These are phyloP conservation scores for Polydrusus pterygomalis DNA, from an alignment of 2,888 invertebrate genomes.

Conservation along the genomic window DNA sequence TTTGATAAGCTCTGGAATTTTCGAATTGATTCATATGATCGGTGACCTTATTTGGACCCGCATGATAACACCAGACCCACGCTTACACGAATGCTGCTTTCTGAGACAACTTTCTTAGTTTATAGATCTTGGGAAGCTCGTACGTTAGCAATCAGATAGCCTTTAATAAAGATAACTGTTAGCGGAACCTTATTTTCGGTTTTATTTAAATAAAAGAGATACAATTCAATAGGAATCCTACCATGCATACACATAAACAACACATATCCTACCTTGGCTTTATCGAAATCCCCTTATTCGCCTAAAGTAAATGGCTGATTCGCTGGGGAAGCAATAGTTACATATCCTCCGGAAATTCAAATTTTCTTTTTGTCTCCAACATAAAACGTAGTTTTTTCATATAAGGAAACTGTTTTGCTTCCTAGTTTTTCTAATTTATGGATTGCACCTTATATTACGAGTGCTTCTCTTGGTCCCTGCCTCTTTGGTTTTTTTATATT, in stretches of 20 bases:
- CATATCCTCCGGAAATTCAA: background rate
- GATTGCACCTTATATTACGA: background rate
- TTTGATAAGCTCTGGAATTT: too few species aligned
- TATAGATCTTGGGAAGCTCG: too few species aligned
- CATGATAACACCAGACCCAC: too few species aligned
- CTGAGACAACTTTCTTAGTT: too few species aligned
- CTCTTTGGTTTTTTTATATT: background rate
- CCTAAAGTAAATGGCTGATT: constrained; percentile 5
- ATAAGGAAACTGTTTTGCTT: background rate
- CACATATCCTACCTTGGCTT: constrained; percentile 14
- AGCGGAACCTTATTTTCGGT: too few species aligned
- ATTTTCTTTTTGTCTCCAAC: constrained; percentile 4
- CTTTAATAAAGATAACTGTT: too few species aligned
- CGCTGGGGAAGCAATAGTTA: background rate
- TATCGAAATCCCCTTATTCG: background rate
- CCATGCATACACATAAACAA: constrained; percentile 4
- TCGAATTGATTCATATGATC: too few species aligned
- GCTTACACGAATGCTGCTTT: too few species aligned
- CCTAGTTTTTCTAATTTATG: background rate
- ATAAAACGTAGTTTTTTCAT: constrained; percentile 10
- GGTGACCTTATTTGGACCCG: too few species aligned
- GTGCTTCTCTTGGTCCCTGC: constrained; percentile 5
- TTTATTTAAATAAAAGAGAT: too few species aligned
- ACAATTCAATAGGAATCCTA: constrained; percentile 3
- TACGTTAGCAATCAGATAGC: too few species aligned